A percentile compares a stretch with the other conserved stretches of the same genome.
These are phyloP conservation scores for Scaptomyza cyrtandrae DNA, from an alignment of 2,888 invertebrate species.

Conservation along the genomic window DNA sequence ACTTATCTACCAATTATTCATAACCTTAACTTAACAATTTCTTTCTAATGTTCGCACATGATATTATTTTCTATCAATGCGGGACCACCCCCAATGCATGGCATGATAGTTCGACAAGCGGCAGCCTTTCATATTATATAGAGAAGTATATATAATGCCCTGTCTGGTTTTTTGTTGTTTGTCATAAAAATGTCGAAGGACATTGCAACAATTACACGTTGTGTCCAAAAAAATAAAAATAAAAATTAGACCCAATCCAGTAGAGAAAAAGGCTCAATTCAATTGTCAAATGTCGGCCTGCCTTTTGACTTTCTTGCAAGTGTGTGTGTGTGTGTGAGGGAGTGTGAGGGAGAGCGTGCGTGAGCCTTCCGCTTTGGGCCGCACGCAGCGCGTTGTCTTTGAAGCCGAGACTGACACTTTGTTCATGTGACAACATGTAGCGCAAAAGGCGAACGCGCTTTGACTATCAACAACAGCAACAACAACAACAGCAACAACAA, in stretches of 20 bases:
- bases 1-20: not conserved
- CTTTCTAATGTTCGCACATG: constrained; percentile 17
- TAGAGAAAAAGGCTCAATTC: constrained; percentile 35
- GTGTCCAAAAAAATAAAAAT: too few species aligned
- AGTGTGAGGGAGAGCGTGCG: not conserved
- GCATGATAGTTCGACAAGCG: too few species aligned
- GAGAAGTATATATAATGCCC: not conserved
- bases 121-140: constrained; percentile 41
- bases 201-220: constrained; percentile 68
- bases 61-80: not conserved
- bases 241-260: not conserved
- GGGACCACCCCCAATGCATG: constrained; percentile 51
- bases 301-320: not conserved
- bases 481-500: not conserved
- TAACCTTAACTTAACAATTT: not conserved
- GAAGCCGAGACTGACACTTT: constrained; percentile 61
- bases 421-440: constrained; percentile 71
- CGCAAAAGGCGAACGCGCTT: constrained; percentile 37
- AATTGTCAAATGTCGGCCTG: constrained; percentile 22
- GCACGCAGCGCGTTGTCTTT: constrained; percentile 60
- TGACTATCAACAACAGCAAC: constrained; percentile 18
- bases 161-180: constrained; percentile 37
- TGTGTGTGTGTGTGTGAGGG: not conserved
- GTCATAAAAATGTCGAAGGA: constrained; percentile 72
- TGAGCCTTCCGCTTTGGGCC: constrained; percentile 39